Percentiles rank a stretch among this genome's conserved stretches.
Evolutionary conservation across 1,140 invertebrate species (phyloP).

Genomic region (Drosophila bocqueti): DNA sequence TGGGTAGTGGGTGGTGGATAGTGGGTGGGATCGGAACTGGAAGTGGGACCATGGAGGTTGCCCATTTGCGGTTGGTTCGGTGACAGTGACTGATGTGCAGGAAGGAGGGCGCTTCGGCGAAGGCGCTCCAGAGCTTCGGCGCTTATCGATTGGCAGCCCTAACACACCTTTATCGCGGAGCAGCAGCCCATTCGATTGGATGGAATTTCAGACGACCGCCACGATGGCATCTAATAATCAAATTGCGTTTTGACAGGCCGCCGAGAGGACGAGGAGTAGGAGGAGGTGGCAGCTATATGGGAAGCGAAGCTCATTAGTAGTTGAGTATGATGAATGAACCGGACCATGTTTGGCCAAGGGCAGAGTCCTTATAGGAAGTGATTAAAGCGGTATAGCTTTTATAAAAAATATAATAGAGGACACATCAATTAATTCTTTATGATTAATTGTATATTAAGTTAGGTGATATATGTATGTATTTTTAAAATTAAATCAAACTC

Average conservation of each 20-base stretch:
- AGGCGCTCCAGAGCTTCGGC: conserved; percentile 31
- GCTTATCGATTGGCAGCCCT: conserved; percentile 80
- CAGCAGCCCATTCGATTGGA: conserved; percentile 71
- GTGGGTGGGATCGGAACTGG: conserved; percentile 11
- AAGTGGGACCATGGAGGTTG: conserved; percentile 25
- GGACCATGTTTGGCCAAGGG: conserved; percentile 52
- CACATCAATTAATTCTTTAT: neutral
- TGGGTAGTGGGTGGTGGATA: neutral
- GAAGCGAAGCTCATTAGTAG: conserved; percentile 65
- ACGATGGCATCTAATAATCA: conserved; percentile 70
- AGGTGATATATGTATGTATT: too few species aligned
- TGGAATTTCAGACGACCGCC: conserved; percentile 70
- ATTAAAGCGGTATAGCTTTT: conserved; percentile 8
- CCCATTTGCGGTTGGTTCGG: conserved; percentile 66
- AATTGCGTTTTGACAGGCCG: conserved; percentile 79
- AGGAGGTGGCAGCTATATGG: conserved; percentile 11
- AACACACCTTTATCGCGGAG: conserved; percentile 78
- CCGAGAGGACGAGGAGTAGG: conserved; percentile 13
- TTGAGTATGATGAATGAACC: conserved; percentile 74
- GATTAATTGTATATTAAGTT: neutral
- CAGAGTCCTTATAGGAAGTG: conserved; percentile 18
- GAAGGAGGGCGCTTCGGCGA: conserved; percentile 42
- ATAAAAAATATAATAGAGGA: neutral
- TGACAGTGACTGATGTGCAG: conserved; percentile 84
- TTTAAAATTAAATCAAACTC: neutral